phyloP scores from a whole-genome alignment of 1,140 invertebrate species.

The Drosophila kanapiae region DNA sequence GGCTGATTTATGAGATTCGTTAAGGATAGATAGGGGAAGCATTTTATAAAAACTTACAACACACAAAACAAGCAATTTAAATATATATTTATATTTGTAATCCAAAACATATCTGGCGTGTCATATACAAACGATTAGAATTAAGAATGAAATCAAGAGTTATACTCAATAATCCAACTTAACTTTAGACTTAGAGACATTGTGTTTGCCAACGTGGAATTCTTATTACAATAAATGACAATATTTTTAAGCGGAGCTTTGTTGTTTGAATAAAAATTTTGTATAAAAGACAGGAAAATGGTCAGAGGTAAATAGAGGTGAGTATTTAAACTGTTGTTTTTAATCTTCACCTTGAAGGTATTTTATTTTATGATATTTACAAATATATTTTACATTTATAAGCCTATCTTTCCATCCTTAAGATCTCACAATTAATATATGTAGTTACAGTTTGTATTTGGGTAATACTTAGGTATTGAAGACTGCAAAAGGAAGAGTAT shows the following conservation, averaged over 20 bases:
- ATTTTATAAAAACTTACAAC: slow-evolving; percentile 54
- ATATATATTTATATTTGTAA: slow-evolving; percentile 4
- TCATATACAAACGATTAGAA: slow-evolving; percentile 44
- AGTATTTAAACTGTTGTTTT: neutral
- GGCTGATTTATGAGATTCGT: slow-evolving; percentile 78
- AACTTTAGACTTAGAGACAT: slow-evolving; percentile 43
- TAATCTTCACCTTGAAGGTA: neutral
- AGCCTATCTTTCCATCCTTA: no score
- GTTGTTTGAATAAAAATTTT: neutral
- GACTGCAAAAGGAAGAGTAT: neutral
- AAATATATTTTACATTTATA: neutral
- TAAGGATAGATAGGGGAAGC: slow-evolving; percentile 40
- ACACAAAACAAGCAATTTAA: slow-evolving; percentile 1
- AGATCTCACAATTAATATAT: neutral
- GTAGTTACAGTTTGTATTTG: slow-evolving; percentile 2
- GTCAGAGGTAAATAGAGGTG: no score
- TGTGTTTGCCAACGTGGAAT: slow-evolving; percentile 58
- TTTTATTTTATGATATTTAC: neutral
- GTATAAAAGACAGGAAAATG: no score
- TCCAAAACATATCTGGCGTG: slow-evolving; percentile 32
- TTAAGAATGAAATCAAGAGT: slow-evolving; percentile 42
- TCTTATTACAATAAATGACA: slow-evolving; percentile 78
- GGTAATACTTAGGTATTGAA: slow-evolving; percentile 9
- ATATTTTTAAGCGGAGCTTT: slow-evolving; percentile 59
- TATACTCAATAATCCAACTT: slow-evolving; percentile 67